Evolutionary conservation across 2,888 invertebrate genomes (phyloP).

Genomic region (Ophioninae sp.): DNA sequence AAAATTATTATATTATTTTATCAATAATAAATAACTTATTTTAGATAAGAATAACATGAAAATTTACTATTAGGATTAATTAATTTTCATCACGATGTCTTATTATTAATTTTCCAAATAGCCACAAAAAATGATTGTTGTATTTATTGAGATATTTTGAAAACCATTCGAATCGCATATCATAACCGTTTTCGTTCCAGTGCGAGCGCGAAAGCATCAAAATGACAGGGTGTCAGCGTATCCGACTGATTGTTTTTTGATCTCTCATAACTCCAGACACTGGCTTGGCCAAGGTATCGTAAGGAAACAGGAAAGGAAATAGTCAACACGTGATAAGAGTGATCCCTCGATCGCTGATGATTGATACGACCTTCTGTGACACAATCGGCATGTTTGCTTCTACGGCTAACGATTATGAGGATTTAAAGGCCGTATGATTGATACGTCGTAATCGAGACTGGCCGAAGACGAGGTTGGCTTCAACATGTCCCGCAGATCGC

Average conservation of each 20-base stretch:
- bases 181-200: no score
- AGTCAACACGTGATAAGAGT: conserved; percentile 10
- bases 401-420: conserved; percentile 17
- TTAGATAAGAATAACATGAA: no score
- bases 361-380: conserved; percentile 33
- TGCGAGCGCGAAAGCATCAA: no score
- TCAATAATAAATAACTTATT: no score
- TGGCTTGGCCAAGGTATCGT: background rate
- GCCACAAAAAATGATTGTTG: no score
- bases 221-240: no score
- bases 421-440: conserved; percentile 21
- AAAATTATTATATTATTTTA: no score
- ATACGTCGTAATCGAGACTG: conserved; percentile 31
- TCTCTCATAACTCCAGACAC: background rate
- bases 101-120: no score
- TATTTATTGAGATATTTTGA: no score
- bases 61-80: no score
- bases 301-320: background rate
- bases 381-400: conserved; percentile 9
- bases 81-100: no score
- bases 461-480: conserved; percentile 10
- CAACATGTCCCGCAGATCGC: background rate
- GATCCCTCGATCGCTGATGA: background rate
- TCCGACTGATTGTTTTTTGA: background rate
- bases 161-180: no score